phyloP scores from a whole-genome alignment of 2,797 vertebrate species.

The Coracias cyanogaster region DNA sequence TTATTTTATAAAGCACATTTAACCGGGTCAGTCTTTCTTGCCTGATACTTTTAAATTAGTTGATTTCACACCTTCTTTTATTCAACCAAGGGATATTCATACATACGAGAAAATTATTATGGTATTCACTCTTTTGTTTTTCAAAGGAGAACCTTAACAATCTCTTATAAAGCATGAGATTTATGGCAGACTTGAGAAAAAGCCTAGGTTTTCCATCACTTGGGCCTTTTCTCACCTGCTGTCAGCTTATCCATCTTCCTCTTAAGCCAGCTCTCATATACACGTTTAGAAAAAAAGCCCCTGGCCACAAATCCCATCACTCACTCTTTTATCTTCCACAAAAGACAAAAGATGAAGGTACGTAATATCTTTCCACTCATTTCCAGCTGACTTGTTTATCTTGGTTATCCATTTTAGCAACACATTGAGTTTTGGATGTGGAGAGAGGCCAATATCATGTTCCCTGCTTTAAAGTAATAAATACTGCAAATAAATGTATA shows the following conservation, averaged over 20 bases:
- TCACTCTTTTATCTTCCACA: not conserved
- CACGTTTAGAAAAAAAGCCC: not conserved
- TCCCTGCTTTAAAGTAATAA: not conserved
- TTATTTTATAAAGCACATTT: not conserved
- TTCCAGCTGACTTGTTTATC: not conserved
- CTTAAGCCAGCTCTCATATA: not conserved
- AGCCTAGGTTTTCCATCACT: not conserved
- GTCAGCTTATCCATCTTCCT: not conserved
- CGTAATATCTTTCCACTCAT: not conserved
- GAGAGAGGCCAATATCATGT: not conserved
- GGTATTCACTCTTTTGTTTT: not conserved
- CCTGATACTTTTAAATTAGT: not conserved
- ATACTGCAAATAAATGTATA: not conserved
- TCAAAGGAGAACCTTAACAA: not conserved
- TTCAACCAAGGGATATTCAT: not conserved
- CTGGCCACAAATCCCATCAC: not conserved
- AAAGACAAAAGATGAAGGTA: not conserved
- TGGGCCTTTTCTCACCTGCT: not conserved
- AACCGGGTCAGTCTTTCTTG: not conserved
- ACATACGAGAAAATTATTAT: not conserved
- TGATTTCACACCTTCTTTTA: not conserved
- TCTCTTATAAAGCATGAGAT: not conserved
- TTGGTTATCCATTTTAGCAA: not conserved
- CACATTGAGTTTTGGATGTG: not conserved
- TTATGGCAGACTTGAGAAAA: not conserved